Conservation (phyloP, 2,113 vertebrate species). For the Bungarus multicinctus region DNA sequence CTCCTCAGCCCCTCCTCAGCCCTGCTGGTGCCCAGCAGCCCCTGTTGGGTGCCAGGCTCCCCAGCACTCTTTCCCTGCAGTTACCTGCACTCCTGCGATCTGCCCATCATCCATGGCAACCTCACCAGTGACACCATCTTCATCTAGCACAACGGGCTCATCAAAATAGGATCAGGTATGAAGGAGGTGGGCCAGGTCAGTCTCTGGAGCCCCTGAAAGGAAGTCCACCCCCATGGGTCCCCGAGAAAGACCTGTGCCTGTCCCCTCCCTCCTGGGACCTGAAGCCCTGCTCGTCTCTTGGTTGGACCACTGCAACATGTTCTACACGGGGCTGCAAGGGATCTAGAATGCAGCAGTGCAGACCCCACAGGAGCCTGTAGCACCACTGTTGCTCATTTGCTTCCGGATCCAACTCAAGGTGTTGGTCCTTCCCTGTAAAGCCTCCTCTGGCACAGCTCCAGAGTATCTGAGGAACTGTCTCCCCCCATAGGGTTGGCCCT, state of each 20-base stretch:
- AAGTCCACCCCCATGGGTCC: not conserved
- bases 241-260: not conserved
- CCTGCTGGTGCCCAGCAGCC: not conserved
- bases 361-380: not conserved
- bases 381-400: not conserved
- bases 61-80: conserved; percentile 68
- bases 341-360: not conserved
- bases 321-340: not conserved
- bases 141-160: conserved; percentile 98
- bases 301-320: not conserved
- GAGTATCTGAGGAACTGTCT: not conserved
- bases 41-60: conserved; percentile 6
- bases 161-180: conserved; percentile 97
- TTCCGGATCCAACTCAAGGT: not conserved
- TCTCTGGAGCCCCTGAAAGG: not conserved
- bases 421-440: too few relatives aligned
- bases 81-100: conserved; percentile 96
- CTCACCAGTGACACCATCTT: conserved; percentile 99
- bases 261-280: not conserved
- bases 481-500: not conserved
- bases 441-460: not conserved
- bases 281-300: not conserved
- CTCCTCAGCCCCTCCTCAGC: conserved; percentile 48
- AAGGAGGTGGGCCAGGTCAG: not conserved
- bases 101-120: conserved; percentile 98